Evolutionary conservation across 2,113 vertebrate genomes (phyloP).

Genomic region (Prietella phreatophila): DNA sequence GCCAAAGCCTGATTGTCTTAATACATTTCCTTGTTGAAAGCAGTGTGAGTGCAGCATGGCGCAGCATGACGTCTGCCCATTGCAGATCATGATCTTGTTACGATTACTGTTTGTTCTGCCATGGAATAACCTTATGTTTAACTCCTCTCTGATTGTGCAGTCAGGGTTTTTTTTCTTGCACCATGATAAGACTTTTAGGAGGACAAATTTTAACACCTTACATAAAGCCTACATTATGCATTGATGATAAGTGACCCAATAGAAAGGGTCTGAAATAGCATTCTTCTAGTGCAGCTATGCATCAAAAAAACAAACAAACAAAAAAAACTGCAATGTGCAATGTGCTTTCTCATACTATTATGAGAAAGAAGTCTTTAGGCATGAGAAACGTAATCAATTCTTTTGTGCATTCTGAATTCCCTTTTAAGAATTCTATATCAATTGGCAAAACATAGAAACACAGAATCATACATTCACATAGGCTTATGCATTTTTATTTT

Average conservation of each 20-base stretch:
- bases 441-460: slow-evolving; percentile 11
- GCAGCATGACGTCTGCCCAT: slow-evolving; percentile 25
- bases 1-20: slow-evolving; percentile 25
- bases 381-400: background rate
- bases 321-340: background rate
- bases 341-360: background rate
- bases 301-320: background rate
- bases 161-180: background rate
- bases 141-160: slow-evolving; percentile 31
- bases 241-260: slow-evolving; percentile 22
- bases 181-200: slow-evolving; percentile 22
- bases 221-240: slow-evolving; percentile 21
- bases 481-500: background rate
- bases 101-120: slow-evolving; percentile 30
- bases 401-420: background rate
- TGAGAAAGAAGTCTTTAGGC: background rate
- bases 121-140: slow-evolving; percentile 19
- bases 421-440: background rate
- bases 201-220: slow-evolving; percentile 33
- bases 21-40: slow-evolving; percentile 29
- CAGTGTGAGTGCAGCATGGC: slow-evolving; percentile 17
- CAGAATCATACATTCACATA: background rate
- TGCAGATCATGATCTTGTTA: slow-evolving; percentile 42
- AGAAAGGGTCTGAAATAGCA: slow-evolving; percentile 21
- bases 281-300: background rate